A percentile compares a stretch with the other conserved stretches of the same genome.
Conservation (phyloP, 1,140 invertebrate species). For the Drosophila paulistorum region DNA sequence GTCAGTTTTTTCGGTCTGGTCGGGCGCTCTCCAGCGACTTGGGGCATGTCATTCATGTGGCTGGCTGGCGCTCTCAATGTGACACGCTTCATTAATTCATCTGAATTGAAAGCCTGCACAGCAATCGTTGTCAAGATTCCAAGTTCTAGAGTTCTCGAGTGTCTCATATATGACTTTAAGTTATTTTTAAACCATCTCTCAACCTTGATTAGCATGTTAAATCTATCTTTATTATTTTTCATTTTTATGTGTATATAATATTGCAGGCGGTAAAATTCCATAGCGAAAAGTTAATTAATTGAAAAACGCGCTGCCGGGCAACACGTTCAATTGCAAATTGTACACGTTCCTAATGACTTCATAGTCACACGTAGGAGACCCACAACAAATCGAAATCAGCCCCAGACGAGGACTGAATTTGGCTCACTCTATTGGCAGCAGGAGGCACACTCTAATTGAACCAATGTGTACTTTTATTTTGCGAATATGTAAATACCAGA, state of each 20-base stretch:
- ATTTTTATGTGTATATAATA: background rate
- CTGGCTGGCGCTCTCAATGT: slow-evolving; percentile 42
- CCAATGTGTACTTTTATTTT: background rate
- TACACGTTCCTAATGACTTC: slow-evolving; percentile 56
- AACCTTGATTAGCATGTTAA: slow-evolving; percentile 70
- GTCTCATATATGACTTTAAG: slow-evolving; percentile 40
- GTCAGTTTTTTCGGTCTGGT: slow-evolving; percentile 10
- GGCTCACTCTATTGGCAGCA: background rate
- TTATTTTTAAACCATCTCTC: slow-evolving; percentile 63
- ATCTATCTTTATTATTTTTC: slow-evolving; percentile 26
- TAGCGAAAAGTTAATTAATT: slow-evolving; percentile 72
- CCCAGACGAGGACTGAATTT: slow-evolving; percentile 11
- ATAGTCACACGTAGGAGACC: slow-evolving; percentile 56
- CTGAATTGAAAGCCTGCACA: slow-evolving; percentile 60
- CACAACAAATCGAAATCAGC: slow-evolving; percentile 29
- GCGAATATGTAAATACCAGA: background rate
- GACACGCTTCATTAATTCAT: slow-evolving; percentile 74
- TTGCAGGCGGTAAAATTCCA: slow-evolving; percentile 64
- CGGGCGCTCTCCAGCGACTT: background rate
- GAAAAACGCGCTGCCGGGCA: slow-evolving; percentile 55
- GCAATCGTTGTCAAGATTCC: slow-evolving; percentile 35
- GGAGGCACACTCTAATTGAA: background rate
- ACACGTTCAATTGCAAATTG: slow-evolving; percentile 55
- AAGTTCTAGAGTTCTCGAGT: slow-evolving; percentile 17
- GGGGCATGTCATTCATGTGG: slow-evolving; percentile 45